Evolutionary conservation across 2,888 invertebrate species (phyloP), one percentile per base, ranked within the genome.

Genomic region (Chrysolina americana): DNA sequence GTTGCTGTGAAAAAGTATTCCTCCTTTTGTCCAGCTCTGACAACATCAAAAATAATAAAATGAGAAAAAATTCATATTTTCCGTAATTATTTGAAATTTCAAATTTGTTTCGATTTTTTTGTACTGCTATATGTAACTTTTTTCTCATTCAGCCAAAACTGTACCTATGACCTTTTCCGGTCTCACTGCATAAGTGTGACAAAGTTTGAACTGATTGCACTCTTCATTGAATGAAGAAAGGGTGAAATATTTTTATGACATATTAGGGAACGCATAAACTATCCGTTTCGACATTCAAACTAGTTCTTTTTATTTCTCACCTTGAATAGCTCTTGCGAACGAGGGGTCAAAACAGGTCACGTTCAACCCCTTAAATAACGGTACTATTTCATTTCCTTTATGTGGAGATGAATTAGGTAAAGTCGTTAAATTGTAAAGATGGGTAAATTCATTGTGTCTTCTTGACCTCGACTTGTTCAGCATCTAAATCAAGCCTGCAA

Each of bases 401-500:
- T 53, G 21, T 53, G 23, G 53, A 53, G 21, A 13, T 23, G 21
- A 13, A 19, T 21, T 53, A 10, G 53, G 53, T 19, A 11, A 36
- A 19, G 53, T 53, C 53, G 53, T 53, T 53, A 21, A 13, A 21
- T 53, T 21, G 53, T 21, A 53, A 53, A 53, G 23, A 53, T 53
- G 53, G 53, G 53, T 53, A 53, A 10, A 21, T 53, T 53, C 53
- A 53, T 53, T 53, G 21, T 53, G 21, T 23, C 19, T 15, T 44
- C 53, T 53, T 53, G 21, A 53, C 53, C 53, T 21, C 53, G 21
- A 53, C 13, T 21, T 21, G 53, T 21, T 53, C 19, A 53, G 21
- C 53, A 53, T 53, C 53, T 53, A 53, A 21, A 53, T 53, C 53
- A 53, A 21, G 53, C 19, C 11, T 23, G 21, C 53, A 21, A 53